These are phyloP conservation scores for Lichenostomus cassidix DNA, from an alignment of 2,113 vertebrate species.

Conservation along the genomic window DNA sequence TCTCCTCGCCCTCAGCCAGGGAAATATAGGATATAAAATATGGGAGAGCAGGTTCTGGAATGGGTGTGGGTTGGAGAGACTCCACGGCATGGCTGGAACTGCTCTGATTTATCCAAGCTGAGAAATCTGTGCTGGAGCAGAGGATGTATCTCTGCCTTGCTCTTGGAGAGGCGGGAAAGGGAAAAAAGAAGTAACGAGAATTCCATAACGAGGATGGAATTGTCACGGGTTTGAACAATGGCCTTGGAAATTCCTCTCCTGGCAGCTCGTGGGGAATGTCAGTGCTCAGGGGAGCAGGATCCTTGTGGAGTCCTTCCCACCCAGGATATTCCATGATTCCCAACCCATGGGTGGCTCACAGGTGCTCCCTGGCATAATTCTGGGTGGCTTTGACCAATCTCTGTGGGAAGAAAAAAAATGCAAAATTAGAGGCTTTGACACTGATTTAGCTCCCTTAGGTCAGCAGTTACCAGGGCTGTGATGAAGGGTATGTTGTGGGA, in stretches of 20 bases:
- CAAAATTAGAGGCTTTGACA: neutral
- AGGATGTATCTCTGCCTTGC: neutral
- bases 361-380: neutral
- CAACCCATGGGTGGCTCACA: fast-evolving
- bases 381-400: neutral
- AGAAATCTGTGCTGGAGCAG: neutral
- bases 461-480: neutral
- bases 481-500: neutral
- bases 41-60: neutral
- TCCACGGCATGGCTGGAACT: fast-evolving
- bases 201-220: neutral
- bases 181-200: neutral
- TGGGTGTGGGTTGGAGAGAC: neutral
- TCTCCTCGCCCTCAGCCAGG: neutral
- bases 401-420: neutral
- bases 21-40: neutral
- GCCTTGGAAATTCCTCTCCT: neutral
- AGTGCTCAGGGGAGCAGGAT: neutral
- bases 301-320: neutral
- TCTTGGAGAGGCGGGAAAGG: neutral
- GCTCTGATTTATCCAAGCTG: neutral
- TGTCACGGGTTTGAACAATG: neutral
- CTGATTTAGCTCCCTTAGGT: neutral
- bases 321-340: neutral
- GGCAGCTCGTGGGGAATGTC: neutral